Base-by-base conservation (phyloP, 2,888 invertebrate species). In the Trichogramma evanescens region DNA sequence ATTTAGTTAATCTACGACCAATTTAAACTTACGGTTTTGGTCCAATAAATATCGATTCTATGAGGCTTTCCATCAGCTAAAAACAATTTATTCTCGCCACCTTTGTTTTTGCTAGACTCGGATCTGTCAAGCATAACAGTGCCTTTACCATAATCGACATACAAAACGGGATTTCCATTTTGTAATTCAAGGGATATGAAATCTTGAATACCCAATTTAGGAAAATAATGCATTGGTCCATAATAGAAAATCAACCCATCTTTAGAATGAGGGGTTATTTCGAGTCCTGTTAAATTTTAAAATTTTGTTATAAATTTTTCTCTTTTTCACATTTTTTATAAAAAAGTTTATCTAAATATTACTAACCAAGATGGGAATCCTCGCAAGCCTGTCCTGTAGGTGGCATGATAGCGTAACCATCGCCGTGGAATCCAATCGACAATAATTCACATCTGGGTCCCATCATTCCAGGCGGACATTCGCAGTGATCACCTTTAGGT, bases 381-480 rank as follows among this genome's bases (percentile, higher is more conserved):
- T 89, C 88, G 76, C 97, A 97, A 5, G 92, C 87, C 43, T 91
- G 88, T 43, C 95, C 86, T 0, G 94, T 85, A 1, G 77, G 70
- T 0, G 89, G 87, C 81, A 94, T 95, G 83, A 97, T 88, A 0
- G 96, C 95, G 86, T 91, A 97, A 7, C 95, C 94, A 68, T 88
- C 86, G n/a, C 94, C 92, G 64, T 84, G 84, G 80, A 97, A 97
- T 26, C 91, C 91, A 66, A 95, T 87, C 0, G 89, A 87, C 0
- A 92, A 87, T 64, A 90, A 85, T 79, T 98, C 95, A 78, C 99
- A 99, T 61, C 89, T 86, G 0, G 95, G 92, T 0, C 98, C 98
- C 5, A 87, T 85, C 56, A 85, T 84, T 0, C 90, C 90, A 1
- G 74, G 71, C 0, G 86, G 86, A 70, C 96, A 97, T 59, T 89